These are phyloP conservation scores for Dendrocopos noguchii DNA, from an alignment of 2,113 vertebrate genomes.

Conservation along the genomic window DNA sequence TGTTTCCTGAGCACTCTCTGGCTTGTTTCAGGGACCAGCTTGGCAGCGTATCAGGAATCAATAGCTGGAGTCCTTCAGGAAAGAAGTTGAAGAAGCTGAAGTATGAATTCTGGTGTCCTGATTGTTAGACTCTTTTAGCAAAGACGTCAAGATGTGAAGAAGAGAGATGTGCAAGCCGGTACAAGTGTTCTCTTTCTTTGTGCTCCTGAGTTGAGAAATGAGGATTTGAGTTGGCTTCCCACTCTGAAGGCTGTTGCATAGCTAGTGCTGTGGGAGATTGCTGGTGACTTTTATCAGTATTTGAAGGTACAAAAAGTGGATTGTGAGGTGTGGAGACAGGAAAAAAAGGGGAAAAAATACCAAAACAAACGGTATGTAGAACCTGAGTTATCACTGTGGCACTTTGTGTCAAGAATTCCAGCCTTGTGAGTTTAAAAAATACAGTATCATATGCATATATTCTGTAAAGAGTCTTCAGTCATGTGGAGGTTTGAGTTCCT, in stretches of 20 bases:
- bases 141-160: background rate
- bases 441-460: background rate
- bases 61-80: slow-evolving; percentile 34
- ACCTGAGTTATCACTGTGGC: background rate
- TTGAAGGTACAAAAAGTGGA: background rate
- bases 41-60: slow-evolving; percentile 4
- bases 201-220: background rate
- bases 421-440: background rate
- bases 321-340: background rate
- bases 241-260: background rate
- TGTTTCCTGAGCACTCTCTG: background rate
- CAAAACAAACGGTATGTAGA: background rate
- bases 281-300: background rate
- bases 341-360: background rate
- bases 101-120: slow-evolving; percentile 38
- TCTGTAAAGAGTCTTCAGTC: background rate
- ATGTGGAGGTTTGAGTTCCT: background rate
- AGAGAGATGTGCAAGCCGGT: background rate
- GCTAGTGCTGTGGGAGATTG: background rate
- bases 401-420: background rate
- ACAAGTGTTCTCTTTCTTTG: slow-evolving; percentile 26
- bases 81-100: slow-evolving; percentile 32
- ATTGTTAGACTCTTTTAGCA: slow-evolving; percentile 49
- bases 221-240: background rate
- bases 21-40: slow-evolving; percentile 42